Base-by-base conservation (phyloP, 37 sponge, comb jelly and placozoan species). In the Beroe ovata region DNA sequence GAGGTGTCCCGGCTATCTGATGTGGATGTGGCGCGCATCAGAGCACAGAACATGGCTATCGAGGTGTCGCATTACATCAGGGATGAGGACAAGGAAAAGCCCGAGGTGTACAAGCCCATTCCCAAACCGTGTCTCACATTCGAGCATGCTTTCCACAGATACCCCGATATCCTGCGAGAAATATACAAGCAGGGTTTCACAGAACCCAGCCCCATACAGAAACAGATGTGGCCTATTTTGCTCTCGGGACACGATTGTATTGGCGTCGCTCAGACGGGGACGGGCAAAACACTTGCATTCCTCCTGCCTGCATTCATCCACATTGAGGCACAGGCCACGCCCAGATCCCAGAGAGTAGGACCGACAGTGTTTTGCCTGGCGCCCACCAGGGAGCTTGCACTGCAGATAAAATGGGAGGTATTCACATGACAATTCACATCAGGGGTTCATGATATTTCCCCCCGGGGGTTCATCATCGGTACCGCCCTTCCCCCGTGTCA, bases 211-310 rank as follows among this genome's bases (percentile, higher is more conserved):
- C 96, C 96, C 33, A 96, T 96, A 60, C 96, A 96, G 92, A 88
- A 92, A 36, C 98, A 97, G 88, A 88, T 77, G 30, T 97, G 98
- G 98, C 95, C 98, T 6, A 91, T 97, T 19, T 60, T 94, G 30
- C 61, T 97, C 38, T 92, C 92, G 72, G 98, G 98, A 1, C 90
- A 91, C 91, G 98, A 97, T 64, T 92, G 95, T 93, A 90, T 97
- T 11, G 98, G 98, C 25, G 95, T 97, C 60, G 98, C 98, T n/a
- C 89, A 96, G 93, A 97, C 98, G 60, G 98, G 98, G 25, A 97
- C 98, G 39, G 98, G 98, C 4, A 97, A 97, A 59, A 97, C 98
- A 1, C 89, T 97, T 8, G 98, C 95, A 19, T 97, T 97, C 77
- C 93, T 97, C 0, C 91, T 97, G 14, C 98, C 98, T 59, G 95